Evolutionary conservation across 2,797 vertebrate species (phyloP).

Genomic region (Sarcoramphus papa): DNA sequence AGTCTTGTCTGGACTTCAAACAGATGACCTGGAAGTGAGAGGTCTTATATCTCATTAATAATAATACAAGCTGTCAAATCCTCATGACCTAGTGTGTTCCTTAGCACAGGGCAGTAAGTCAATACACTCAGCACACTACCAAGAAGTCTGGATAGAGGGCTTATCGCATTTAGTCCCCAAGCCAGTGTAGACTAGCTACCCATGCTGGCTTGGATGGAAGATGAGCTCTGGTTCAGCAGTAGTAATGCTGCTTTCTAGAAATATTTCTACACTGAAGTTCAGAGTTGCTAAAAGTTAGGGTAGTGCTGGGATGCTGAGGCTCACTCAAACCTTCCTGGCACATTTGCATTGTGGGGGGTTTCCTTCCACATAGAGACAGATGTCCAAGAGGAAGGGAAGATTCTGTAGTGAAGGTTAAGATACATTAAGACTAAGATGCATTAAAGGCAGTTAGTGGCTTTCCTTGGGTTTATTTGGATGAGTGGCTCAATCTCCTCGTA

Average conservation of each 20-base stretch:
- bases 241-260: background rate
- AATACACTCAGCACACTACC: background rate
- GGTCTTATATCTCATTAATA: constrained; percentile 61
- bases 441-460: background rate
- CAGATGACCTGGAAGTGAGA: constrained; percentile 55
- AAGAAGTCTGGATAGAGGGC: background rate
- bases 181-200: background rate
- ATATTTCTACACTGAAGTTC: background rate
- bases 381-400: background rate
- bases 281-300: background rate
- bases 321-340: background rate
- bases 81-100: background rate
- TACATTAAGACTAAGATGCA: background rate
- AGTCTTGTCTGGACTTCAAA: constrained; percentile 48
- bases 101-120: background rate
- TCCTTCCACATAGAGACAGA: background rate
- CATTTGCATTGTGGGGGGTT: background rate
- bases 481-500: background rate
- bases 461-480: background rate
- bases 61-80: constrained; percentile 37
- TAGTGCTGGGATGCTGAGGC: background rate
- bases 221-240: background rate
- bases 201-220: background rate
- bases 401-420: background rate
- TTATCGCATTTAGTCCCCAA: background rate